Evolutionary conservation across 2,113 vertebrate genomes (phyloP), one percentile per base, ranked within the genome.

Genomic region (Kryptolebias marmoratus): DNA sequence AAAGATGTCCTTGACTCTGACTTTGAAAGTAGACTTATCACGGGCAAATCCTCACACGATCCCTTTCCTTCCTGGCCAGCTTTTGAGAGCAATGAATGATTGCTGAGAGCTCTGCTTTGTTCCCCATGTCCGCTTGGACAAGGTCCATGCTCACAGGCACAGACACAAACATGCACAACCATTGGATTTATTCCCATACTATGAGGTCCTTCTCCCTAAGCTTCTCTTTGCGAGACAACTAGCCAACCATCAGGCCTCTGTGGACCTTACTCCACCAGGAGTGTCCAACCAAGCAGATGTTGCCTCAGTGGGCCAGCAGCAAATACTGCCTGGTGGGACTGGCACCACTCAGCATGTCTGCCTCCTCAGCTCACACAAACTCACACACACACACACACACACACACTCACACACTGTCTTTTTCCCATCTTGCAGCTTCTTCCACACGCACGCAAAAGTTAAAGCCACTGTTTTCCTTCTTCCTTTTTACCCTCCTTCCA

Each of bases 281-380:
- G 56, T 62, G 49, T 88, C 91, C 89, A 93, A 93, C 75, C 82
- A 82, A 90, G 87, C 91, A 93, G 91, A 93, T 93, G 91, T 91
- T 89, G 87, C 81, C 89, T 89, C 90, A 90, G 89, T 90, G 89
- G 90, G 91, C 90, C 90, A 92, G 87, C 79, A 88, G 82, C 82
- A 83, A 79, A 83, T 85, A 83, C 73, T 86, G 86, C 83, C 83
- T 87, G 80, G 73, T 90, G 88, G 82, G 89, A 71, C 86, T 90
- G 88, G 87, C 87, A 81, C 71, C 27, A 69, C 85, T 77, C 89
- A 78, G 84, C 81, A 56, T 77, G 89, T 88, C 89, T 82, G 79
- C 88, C 89, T 92, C 84, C 81, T 90, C 75, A 5, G 39, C 71
- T 48, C 82, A 63, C 63, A 28, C 71, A 77, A 49, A 73, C 65